Evolutionary conservation across 2,888 invertebrate genomes (phyloP), one percentile per base, ranked within the genome.

Genomic region (Drosophila neonasuta): DNA sequence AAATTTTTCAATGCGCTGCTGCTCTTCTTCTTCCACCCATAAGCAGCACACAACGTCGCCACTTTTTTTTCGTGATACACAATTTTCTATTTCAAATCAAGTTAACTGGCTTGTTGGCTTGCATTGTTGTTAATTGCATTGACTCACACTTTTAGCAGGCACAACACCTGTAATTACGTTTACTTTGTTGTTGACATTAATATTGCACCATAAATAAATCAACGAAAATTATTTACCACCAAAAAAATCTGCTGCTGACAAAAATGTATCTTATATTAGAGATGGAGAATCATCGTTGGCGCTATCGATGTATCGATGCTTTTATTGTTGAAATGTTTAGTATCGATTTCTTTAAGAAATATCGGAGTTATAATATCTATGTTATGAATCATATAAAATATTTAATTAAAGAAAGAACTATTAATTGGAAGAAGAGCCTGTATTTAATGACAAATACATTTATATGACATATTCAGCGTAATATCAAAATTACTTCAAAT

Each of bases 211-310:
- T 11, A 41, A 68, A 63, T 70, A 63, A 74, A 74, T 67, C 34
- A 57, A 45, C 58, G 30, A 68, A 77, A 76, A 69, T 62, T 66
- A 76, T 79, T 79, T 79, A 72, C 77, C 73, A 77, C 77, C 68
- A 74, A 75, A 79, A 74, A 79, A 75, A 73, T 79, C 36, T 59
- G 76, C 79, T 77, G 76, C 79, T 78, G 65, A 77, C 77, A 71
- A 77, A 77, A 77, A 77, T 77, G 77, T 77, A 77, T 79, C 74
- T 75, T 77, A 54, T 66, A 56, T 76, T 56, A 36, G 36, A n/a
- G 36, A 11, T 36, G 36, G 36, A 36, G 36, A 36, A 36, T n/a
- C n/a, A 36, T 36, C 36, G 36, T 4, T 11, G n/a, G n/a, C 36
- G 0, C n/a, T 5, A 6, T 36, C 36, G 36, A 36, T 36, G 36